Evolutionary conservation across 2,888 invertebrate species (phyloP), one percentile per base, ranked within the genome.

Genomic region (Piscicola geometra): DNA sequence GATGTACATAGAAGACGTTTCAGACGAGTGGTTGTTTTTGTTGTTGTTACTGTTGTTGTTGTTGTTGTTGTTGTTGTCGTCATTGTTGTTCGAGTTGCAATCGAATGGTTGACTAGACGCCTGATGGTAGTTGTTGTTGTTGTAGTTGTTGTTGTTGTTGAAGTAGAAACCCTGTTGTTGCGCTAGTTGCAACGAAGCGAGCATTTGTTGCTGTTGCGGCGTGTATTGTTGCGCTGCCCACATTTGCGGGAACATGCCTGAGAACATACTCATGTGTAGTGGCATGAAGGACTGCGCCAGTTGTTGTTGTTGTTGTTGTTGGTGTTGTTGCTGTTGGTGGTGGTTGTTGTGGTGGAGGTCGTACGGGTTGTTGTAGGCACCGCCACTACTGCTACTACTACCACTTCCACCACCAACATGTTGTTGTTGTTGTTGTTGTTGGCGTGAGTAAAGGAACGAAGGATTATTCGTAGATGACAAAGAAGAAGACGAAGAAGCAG

Each of bases 231-330:
- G 77, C 33, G 70, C 69, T 9, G 73, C 67, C 77, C 77, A 77
- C 75, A 77, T 76, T 50, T 77, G 76, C 1, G 76, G 68, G 41
- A 77, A 76, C 76, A 76, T 76, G 30, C 76, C 76, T 66, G 71
- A 71, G 21, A 71, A 50, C 50, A 76, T 67, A 25, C 68, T 41
- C 52, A 76, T 66, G 32, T 72, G 73, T n/a, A 76, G 41, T 35
- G 71, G 56, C 32, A 76, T 41, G n/a, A 76, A 47, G 21, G 73
- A 68, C 50, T 67, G 73, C 9, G 70, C 56, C n/a, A 76, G 69
- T 28, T 76, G 76, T 25, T 41, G 33, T 12, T 66, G 67, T 18
- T 21, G 2, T 21, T 12, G 21, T 3, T n/a, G 5, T 1, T 66
- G 41, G 35, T 28, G n/a, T 21, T 33, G 30, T 21, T 18, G 33